Base-by-base conservation (phyloP, 92 coral and sea anemone species). In the Siderastrea radians region DNA sequence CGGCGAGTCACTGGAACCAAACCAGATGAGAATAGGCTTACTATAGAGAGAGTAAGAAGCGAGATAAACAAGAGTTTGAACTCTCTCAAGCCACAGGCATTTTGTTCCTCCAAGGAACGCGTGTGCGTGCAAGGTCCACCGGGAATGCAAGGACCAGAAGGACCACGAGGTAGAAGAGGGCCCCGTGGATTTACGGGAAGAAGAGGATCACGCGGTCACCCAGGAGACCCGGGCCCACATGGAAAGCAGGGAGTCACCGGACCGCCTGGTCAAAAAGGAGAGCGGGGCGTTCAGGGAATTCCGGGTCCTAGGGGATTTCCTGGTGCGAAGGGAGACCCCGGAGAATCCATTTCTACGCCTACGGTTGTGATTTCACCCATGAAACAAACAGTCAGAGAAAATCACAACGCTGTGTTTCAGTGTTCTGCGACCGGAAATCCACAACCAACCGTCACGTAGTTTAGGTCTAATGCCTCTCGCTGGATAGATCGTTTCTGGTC, bases 341-440 rank as follows among this genome's bases (percentile, higher is more conserved):
- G 88, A 12, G 82, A 74, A 72, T 73, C 81, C 15, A 50, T 84
- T 66, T 63, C 82, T 7, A 10, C 53, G 13, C 88, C 88, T 3
- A 38, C 73, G 15, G 68, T 84, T 6, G 81, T 51, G 46, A 54
- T 74, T 0, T 74, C 82, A 12, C 88, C 82, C 11, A 73, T 6
- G 44, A 43, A 45, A 6, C 88, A 70, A 53, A 75, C 67, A 1
- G 88, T 85, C 17, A 85, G 5, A 49, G 88, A 75, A 85, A 85
- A 85, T 19, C 75, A 64, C 46, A 85, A 15, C 15, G 88, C 75
- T 1, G 54, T 67, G 55, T 76, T 85, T 17, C 81, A 74, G 74
- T 85, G 88, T 62, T 85, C 88, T 26, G 88, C 66, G 2, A 85
- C 63, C 5, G 88, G 88, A 63, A 85, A 75, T 44, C 83, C 88